Evolutionary conservation across 2,113 vertebrate species (phyloP).

Genomic region (Micromys minutus): DNA sequence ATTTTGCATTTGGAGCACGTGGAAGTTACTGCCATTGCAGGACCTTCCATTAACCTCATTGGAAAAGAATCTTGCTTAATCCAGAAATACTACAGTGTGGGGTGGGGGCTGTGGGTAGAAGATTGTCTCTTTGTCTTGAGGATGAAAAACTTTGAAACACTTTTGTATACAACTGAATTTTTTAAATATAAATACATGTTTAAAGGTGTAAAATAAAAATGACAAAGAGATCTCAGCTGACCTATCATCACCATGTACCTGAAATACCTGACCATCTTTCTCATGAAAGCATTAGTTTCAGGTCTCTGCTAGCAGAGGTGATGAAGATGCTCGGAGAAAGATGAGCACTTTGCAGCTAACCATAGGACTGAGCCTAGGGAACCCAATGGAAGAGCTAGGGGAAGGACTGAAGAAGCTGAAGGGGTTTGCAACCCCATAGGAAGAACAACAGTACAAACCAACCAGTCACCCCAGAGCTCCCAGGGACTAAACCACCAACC

Average conservation of each 20-base stretch:
- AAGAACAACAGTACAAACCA: too few species aligned
- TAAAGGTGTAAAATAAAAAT: slow-evolving; percentile 75
- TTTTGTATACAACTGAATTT: slow-evolving; percentile 88
- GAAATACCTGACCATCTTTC: neutral
- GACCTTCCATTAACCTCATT: slow-evolving; percentile 71
- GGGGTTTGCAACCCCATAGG: too few species aligned
- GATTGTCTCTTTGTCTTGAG: slow-evolving; percentile 82
- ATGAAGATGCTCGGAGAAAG: neutral
- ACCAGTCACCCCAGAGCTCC: too few species aligned
- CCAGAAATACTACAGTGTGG: slow-evolving; percentile 66
- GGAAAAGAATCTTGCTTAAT: slow-evolving; percentile 75
- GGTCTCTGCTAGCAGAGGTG: neutral
- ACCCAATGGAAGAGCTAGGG: too few species aligned
- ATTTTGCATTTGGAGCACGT: neutral
- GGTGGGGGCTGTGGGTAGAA: slow-evolving; percentile 72
- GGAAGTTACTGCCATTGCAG: slow-evolving; percentile 76
- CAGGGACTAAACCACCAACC: too few species aligned
- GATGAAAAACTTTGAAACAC: slow-evolving; percentile 83
- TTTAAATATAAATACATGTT: slow-evolving; percentile 88
- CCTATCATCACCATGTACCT: neutral
- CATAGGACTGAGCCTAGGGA: too few species aligned
- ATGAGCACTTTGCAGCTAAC: neutral
- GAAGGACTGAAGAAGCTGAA: too few species aligned
- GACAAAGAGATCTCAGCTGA: neutral
- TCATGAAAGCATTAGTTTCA: neutral